Evolutionary conservation across 2,888 invertebrate species (phyloP).

Genomic region (Macrostomum cliftonense): DNA sequence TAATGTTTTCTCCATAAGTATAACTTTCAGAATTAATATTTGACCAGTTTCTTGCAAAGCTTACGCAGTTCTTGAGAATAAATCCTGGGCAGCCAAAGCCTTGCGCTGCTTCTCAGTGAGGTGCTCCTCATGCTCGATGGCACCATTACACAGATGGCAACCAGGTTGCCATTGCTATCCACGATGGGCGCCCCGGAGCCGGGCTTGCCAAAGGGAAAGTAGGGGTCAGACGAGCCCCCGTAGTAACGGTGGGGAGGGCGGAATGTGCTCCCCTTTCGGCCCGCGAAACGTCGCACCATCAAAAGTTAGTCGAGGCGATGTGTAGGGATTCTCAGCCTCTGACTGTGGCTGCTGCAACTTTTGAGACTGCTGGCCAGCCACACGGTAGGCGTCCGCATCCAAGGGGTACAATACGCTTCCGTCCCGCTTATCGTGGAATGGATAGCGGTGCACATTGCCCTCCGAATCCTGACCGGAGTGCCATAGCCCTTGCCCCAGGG

Average conservation of each 20-base stretch:
- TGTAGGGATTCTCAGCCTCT: too few relatives aligned
- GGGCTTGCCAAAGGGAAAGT: slow-evolving; percentile 17
- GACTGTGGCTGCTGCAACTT: too few relatives aligned
- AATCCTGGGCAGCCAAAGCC: slow-evolving; percentile 8
- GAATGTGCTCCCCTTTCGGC: too few relatives aligned
- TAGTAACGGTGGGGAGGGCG: slow-evolving; percentile 2
- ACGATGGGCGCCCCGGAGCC: slow-evolving; percentile 20
- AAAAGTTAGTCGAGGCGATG: too few relatives aligned
- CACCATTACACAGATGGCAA: slow-evolving; percentile 6
- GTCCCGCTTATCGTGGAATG: neutral
- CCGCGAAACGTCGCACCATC: too few relatives aligned
- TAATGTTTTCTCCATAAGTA: too few relatives aligned
- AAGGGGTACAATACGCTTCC: neutral
- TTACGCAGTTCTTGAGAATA: slow-evolving; percentile 48
- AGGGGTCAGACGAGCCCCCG: slow-evolving; percentile 12
- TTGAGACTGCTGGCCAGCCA: too few relatives aligned
- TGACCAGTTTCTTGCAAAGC: slow-evolving; percentile 9
- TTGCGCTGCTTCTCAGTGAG: slow-evolving; percentile 9
- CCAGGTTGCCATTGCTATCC: slow-evolving; percentile 16
- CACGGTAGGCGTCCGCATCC: neutral
- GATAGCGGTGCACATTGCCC: slow-evolving; percentile 15
- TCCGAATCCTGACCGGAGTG: slow-evolving; percentile 15
- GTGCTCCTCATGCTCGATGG: slow-evolving; percentile 9
- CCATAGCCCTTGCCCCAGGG: slow-evolving; percentile 24
- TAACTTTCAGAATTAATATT: too few relatives aligned